Evolutionary conservation across 37 sponge, comb jelly and placozoan genomes (phyloP).

Genomic region (Petrosia ficiformis): DNA sequence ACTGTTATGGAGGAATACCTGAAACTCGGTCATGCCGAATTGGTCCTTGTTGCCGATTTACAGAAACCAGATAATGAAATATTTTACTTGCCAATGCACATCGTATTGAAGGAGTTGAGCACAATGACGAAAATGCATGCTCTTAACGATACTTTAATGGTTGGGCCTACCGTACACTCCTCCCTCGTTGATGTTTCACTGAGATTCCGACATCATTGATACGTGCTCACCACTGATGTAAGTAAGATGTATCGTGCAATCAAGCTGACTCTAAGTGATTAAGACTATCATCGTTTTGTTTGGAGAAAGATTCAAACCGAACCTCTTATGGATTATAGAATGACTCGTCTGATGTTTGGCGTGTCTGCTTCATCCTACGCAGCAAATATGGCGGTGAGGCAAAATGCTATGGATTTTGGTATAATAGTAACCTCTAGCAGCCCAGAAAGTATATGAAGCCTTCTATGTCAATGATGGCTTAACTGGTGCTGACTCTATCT

Average conservation of each 20-base stretch:
- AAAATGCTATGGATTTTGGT: not conserved
- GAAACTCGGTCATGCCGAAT: slow-evolving; percentile 25
- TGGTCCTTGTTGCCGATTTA: slow-evolving; percentile 32
- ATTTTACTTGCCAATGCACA: too few species aligned
- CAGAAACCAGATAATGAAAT: slow-evolving; percentile 34
- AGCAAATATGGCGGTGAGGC: not conserved
- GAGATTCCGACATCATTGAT: not conserved
- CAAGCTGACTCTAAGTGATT: not conserved
- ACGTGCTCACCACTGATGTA: not conserved
- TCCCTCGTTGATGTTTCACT: not conserved
- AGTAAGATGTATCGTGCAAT: not conserved
- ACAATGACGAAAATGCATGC: slow-evolving; percentile 44
- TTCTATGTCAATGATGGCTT: slow-evolving; percentile 35
- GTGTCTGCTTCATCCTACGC: not conserved
- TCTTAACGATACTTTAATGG: not conserved
- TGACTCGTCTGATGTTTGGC: slow-evolving; percentile 8
- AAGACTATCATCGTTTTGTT: not conserved
- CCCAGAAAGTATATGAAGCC: not conserved
- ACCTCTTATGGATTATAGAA: not conserved
- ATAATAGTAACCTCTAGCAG: not conserved
- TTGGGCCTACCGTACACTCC: not conserved
- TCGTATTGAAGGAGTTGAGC: slow-evolving; percentile 44
- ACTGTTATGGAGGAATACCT: slow-evolving; percentile 46
- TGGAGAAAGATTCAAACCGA: not conserved
- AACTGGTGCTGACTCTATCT: slow-evolving; percentile 2